These are phyloP conservation scores for Lamproptera curius DNA, from an alignment of 2,888 invertebrate genomes.

Conservation along the genomic window DNA sequence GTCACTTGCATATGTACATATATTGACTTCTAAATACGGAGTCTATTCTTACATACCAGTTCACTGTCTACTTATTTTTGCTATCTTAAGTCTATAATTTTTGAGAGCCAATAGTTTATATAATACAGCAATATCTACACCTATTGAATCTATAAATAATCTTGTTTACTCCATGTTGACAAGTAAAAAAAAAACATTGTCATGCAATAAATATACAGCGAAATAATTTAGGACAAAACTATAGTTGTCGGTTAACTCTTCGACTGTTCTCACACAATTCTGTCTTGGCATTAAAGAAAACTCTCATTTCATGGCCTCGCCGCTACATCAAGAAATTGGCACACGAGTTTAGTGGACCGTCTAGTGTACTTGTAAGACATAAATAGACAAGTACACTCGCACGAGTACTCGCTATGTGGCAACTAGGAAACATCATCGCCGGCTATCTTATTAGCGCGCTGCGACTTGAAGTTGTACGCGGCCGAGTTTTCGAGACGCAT, in stretches of 20 bases:
- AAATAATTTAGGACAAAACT: background rate
- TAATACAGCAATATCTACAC: too few species aligned
- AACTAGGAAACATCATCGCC: conserved; percentile 26
- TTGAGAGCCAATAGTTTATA: too few species aligned
- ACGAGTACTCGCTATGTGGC: conserved; percentile 22
- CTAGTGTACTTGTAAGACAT: conserved; percentile 34
- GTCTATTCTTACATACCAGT: too few species aligned
- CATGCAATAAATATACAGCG: too few species aligned
- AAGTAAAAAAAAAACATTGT: too few species aligned
- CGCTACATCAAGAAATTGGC: conserved; percentile 27
- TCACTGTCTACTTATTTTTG: too few species aligned
- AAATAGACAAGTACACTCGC: conserved; percentile 28
- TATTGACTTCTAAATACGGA: too few species aligned
- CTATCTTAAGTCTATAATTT: too few species aligned
- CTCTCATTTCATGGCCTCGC: conserved; percentile 4
- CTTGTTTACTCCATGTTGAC: too few species aligned
- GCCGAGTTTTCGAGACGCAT: conserved; percentile 6
- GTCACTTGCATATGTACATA: too few species aligned
- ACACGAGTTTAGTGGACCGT: conserved; percentile 38
- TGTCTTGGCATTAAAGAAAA: background rate
- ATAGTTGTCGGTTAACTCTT: background rate
- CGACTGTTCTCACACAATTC: background rate
- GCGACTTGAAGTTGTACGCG: conserved; percentile 11
- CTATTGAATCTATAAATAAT: too few species aligned
- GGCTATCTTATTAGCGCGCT: conserved; percentile 4